Percentiles rank a stretch among this genome's conserved stretches.
These are phyloP conservation scores for Desmodus rotundus DNA, from an alignment of 2,113 vertebrate genomes.

Conservation along the genomic window DNA sequence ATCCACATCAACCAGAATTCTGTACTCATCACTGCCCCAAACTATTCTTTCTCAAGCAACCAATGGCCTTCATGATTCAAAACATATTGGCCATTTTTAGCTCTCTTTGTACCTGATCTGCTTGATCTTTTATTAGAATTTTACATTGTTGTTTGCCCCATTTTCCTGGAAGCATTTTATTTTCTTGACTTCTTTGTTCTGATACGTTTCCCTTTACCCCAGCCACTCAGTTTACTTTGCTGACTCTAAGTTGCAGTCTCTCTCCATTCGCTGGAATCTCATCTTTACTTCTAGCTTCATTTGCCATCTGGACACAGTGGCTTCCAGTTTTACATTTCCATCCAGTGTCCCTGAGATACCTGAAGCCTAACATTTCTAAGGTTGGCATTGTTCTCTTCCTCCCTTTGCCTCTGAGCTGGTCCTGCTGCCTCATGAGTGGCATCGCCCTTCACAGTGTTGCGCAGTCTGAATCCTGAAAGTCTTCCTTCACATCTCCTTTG, in stretches of 20 bases:
- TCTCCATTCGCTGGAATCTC: neutral
- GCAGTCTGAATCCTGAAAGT: neutral
- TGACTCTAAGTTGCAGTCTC: neutral
- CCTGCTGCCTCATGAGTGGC: neutral
- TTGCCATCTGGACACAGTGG: neutral
- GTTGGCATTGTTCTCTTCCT: neutral
- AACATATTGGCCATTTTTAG: neutral
- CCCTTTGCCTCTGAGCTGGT: neutral
- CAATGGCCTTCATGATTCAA: neutral
- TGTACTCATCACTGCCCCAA: neutral
- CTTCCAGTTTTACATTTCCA: neutral
- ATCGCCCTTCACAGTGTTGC: neutral
- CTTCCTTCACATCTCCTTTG: neutral
- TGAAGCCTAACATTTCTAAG: neutral
- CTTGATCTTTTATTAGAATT: neutral
- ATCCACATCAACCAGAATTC: neutral
- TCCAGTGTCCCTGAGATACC: neutral
- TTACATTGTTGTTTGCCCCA: neutral
- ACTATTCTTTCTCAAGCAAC: neutral
- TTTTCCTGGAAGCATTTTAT: neutral
- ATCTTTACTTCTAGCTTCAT: neutral
- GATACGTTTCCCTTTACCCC: neutral
- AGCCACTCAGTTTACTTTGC: neutral
- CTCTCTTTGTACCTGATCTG: neutral
- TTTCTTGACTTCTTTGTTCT: neutral